phyloP scores from a whole-genome alignment of 2,113 vertebrate genomes.

The Halichoeres trimaculatus region DNA sequence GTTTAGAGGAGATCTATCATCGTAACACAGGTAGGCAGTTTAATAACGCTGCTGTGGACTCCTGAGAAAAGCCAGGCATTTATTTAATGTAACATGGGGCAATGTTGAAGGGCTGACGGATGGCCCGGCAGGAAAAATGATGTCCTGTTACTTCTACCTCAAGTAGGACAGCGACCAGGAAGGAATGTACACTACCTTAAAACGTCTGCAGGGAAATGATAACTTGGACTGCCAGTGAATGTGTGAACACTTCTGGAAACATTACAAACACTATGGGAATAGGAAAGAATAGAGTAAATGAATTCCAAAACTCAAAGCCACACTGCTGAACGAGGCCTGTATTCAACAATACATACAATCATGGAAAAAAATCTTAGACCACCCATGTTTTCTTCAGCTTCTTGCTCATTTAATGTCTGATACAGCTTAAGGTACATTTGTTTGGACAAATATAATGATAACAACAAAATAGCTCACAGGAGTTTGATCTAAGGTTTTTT shows the following conservation, averaged over 20 bases:
- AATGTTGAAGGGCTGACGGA: conserved; percentile 66
- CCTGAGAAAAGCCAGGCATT: conserved; percentile 72
- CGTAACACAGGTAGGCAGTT: conserved; percentile 80
- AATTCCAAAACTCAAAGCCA: background rate
- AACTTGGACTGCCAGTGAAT: background rate
- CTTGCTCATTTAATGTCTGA: too few relatives aligned
- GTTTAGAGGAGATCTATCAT: conserved; percentile 78
- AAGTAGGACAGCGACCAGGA: conserved; percentile 41
- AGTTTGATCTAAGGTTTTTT: too few relatives aligned
- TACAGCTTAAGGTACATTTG: too few relatives aligned
- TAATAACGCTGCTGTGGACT: conserved; percentile 76
- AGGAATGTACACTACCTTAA: conserved; percentile 6
- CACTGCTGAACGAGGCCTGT: conserved; percentile 4
- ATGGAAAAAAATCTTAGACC: too few relatives aligned
- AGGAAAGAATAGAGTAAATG: background rate
- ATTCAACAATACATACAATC: too few relatives aligned
- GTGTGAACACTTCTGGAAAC: conserved; percentile 22
- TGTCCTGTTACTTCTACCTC: conserved; percentile 42
- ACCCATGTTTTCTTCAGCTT: too few relatives aligned
- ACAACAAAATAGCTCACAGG: too few relatives aligned
- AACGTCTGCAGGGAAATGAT: conserved; percentile 10
- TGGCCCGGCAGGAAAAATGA: conserved; percentile 67
- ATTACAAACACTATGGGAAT: background rate
- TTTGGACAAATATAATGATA: too few relatives aligned
- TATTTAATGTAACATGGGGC: conserved; percentile 76